Evolutionary conservation across 2,888 invertebrate species (phyloP).

Genomic region (Brachyptera risi): DNA sequence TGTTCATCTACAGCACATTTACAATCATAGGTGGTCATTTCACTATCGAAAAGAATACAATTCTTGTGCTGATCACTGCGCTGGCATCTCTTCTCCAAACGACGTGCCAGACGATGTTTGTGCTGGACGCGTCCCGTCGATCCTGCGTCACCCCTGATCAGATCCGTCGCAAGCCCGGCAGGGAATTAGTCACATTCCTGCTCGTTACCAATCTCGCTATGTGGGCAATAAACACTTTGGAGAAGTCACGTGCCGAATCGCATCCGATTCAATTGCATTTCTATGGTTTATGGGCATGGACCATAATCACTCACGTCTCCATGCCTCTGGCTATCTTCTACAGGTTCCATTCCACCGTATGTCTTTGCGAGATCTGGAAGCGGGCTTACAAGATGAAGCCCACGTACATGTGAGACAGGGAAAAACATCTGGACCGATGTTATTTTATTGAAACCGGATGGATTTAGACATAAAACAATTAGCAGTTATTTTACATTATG

Average conservation of each 20-base stretch:
- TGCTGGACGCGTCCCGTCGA: slow-evolving; percentile 83
- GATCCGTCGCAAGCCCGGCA: slow-evolving; percentile 80
- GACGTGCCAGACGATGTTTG: slow-evolving; percentile 85
- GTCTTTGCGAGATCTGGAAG: slow-evolving; percentile 95
- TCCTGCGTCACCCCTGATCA: slow-evolving; percentile 78
- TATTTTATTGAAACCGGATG: slow-evolving; percentile 4
- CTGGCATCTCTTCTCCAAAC: slow-evolving; percentile 84
- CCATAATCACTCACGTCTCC: slow-evolving; percentile 89
- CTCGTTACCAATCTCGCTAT: slow-evolving; percentile 85
- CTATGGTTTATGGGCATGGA: slow-evolving; percentile 93
- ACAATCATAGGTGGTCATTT: slow-evolving; percentile 92
- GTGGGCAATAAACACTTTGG: slow-evolving; percentile 92
- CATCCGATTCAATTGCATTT: slow-evolving; percentile 89
- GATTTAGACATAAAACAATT: background rate
- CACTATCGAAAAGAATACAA: slow-evolving; percentile 73
- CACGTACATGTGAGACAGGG: slow-evolving; percentile 64
- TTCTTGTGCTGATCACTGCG: slow-evolving; percentile 77
- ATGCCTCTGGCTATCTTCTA: slow-evolving; percentile 92
- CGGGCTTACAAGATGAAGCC: slow-evolving; percentile 90
- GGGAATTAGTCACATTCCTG: slow-evolving; percentile 90
- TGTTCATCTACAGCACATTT: slow-evolving; percentile 90
- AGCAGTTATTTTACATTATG: no score
- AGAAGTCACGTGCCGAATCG: slow-evolving; percentile 85
- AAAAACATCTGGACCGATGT: slow-evolving; percentile 3
- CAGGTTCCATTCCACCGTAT: slow-evolving; percentile 92